Evolutionary conservation across 2,888 invertebrate genomes (phyloP).

Genomic region (Phyllotreta striolata): DNA sequence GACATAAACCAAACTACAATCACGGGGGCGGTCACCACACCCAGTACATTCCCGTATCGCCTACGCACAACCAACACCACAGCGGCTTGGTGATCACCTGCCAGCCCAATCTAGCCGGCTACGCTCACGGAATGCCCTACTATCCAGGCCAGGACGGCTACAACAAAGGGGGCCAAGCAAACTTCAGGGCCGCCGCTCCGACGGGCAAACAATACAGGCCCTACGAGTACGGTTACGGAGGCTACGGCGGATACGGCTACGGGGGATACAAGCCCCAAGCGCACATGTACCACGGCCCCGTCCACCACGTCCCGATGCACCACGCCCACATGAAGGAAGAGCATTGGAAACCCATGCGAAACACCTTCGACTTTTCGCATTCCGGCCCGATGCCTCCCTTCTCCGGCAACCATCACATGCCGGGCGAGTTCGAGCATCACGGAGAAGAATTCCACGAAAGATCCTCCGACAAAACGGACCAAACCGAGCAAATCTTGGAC

Average conservation of each 20-base stretch:
- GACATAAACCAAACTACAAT: conserved; percentile 20
- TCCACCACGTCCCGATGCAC: conserved; percentile 27
- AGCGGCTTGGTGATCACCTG: conserved; percentile 60
- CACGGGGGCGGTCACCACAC: conserved; percentile 26
- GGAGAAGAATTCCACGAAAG: background rate
- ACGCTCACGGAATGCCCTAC: conserved; percentile 49
- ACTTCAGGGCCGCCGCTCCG: conserved; percentile 40
- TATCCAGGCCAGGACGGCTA: conserved; percentile 23
- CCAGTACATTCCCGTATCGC: conserved; percentile 22
- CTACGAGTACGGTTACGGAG: conserved; percentile 34
- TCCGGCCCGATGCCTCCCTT: background rate
- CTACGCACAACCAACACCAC: conserved; percentile 46
- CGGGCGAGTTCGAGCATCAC: no score
- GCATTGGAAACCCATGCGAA: no score
- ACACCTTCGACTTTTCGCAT: no score
- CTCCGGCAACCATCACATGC: conserved; percentile 26
- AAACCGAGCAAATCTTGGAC: conserved; percentile 5
- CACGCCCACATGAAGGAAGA: background rate
- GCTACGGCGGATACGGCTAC: no score
- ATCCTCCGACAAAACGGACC: conserved; percentile 8
- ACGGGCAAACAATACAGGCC: conserved; percentile 35
- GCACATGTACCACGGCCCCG: conserved; percentile 30
- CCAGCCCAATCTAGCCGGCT: conserved; percentile 59
- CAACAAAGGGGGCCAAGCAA: conserved; percentile 33
- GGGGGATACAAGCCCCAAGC: conserved; percentile 33